Percentiles rank a stretch among this genome's conserved stretches.
phyloP scores from a whole-genome alignment of 2,113 vertebrate genomes.

The Solea solea region DNA sequence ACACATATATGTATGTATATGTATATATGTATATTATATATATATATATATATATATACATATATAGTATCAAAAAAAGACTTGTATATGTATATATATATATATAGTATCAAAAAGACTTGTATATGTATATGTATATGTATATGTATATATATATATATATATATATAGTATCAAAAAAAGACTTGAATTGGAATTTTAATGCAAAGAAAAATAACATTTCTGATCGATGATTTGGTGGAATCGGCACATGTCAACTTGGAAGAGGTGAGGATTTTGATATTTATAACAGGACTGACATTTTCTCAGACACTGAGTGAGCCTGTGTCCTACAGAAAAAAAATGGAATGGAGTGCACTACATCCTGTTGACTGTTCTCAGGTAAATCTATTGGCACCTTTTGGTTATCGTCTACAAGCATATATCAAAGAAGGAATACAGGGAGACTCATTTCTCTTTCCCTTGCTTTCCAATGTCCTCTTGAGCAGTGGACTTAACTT shows the following conservation, averaged over 20 bases:
- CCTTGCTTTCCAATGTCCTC: neutral
- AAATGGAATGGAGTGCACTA: neutral
- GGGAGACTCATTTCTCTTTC: neutral
- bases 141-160: no score
- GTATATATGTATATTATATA: no score
- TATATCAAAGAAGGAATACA: neutral
- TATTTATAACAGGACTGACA: neutral
- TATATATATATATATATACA: no score
- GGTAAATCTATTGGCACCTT: neutral
- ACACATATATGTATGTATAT: no score
- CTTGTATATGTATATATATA: neutral
- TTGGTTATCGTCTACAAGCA: neutral
- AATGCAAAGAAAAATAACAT: neutral
- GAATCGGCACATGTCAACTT: neutral
- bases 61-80: neutral
- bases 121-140: no score
- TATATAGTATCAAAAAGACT: no score
- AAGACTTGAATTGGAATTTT: neutral
- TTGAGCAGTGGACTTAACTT: neutral
- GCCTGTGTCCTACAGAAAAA: neutral
- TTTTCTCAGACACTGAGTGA: neutral
- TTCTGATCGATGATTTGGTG: conserved; percentile 4
- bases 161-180: neutral
- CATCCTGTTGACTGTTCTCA: neutral
- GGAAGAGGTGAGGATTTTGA: neutral